A percentile compares a stretch with the other conserved stretches of the same genome.
These are phyloP conservation scores for Nasonia vitripennis DNA, from an alignment of 1,140 invertebrate species.

Conservation along the genomic window DNA sequence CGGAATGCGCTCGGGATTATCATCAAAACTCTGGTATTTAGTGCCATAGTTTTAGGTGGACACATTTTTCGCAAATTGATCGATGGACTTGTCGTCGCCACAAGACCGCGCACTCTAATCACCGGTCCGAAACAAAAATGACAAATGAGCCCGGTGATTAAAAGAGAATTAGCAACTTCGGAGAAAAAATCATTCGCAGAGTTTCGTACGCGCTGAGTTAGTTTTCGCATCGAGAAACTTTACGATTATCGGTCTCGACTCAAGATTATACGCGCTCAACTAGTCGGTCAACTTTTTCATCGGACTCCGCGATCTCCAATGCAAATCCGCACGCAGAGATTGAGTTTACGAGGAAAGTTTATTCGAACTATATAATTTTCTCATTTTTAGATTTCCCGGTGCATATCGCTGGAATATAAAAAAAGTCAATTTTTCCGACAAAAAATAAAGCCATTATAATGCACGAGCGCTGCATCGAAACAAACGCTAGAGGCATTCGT, in stretches of 20 bases:
- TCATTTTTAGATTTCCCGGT: not conserved
- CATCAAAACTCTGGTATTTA: not conserved
- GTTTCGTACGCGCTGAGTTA: not conserved
- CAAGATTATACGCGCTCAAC: not conserved
- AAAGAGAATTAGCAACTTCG: not conserved
- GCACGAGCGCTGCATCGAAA: too few relatives aligned
- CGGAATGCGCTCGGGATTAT: too few relatives aligned
- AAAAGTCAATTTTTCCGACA: not conserved
- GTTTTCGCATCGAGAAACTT: not conserved
- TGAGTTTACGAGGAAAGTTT: not conserved
- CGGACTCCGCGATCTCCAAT: too few relatives aligned
- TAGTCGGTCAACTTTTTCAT: too few relatives aligned
- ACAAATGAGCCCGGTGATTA: not conserved
- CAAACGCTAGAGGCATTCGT: too few relatives aligned
- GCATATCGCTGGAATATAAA: not conserved
- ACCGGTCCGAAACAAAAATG: not conserved
- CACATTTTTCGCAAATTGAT: not conserved
- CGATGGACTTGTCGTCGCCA: not conserved
- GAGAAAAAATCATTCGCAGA: not conserved
- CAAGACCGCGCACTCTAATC: not conserved
- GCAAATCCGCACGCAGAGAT: too few relatives aligned
- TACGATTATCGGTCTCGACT: not conserved
- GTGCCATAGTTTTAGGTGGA: not conserved
- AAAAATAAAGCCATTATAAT: too few relatives aligned
- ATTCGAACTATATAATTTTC: not conserved